Evolutionary conservation across 2,888 invertebrate genomes (phyloP).

Genomic region (Nemapogon koenigi): DNA sequence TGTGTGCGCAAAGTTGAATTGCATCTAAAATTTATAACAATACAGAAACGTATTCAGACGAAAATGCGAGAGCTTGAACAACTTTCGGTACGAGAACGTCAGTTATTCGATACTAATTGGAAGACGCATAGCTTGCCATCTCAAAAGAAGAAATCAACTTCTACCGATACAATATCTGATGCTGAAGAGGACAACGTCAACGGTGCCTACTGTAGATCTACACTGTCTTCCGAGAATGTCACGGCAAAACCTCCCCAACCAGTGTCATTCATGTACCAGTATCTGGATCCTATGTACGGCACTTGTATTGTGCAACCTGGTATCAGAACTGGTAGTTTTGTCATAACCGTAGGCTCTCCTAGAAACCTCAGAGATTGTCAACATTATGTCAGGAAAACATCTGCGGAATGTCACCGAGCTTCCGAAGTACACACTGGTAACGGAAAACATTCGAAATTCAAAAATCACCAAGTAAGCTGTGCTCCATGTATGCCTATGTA

Average conservation of each 20-base stretch:
- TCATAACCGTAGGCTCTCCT: constrained; percentile 74
- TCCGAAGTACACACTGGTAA: constrained; percentile 29
- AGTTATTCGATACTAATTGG: constrained; percentile 85
- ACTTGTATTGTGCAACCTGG: constrained; percentile 73
- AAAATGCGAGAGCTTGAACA: constrained; percentile 87
- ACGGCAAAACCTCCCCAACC: constrained; percentile 53
- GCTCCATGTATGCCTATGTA: constrained; percentile 73
- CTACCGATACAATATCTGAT: constrained; percentile 46
- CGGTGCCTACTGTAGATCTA: constrained; percentile 74
- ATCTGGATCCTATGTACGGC: constrained; percentile 75
- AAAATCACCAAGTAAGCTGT: constrained; percentile 66
- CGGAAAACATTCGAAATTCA: constrained; percentile 38
- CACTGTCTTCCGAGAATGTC: constrained; percentile 83
- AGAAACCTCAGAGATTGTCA: constrained; percentile 71
- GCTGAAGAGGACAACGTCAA: constrained; percentile 57
- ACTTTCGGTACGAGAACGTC: constrained; percentile 80
- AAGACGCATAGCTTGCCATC: constrained; percentile 90
- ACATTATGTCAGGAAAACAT: constrained; percentile 69
- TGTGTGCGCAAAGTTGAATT: constrained; percentile 93
- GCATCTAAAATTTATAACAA: constrained; percentile 90
- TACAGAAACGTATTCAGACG: constrained; percentile 82
- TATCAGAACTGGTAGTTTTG: constrained; percentile 71
- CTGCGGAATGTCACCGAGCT: constrained; percentile 35
- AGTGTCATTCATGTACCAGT: constrained; percentile 68
- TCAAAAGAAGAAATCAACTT: constrained; percentile 76